Conservation (phyloP, 2,113 vertebrate genomes). For the Ranitomeya imitator region DNA sequence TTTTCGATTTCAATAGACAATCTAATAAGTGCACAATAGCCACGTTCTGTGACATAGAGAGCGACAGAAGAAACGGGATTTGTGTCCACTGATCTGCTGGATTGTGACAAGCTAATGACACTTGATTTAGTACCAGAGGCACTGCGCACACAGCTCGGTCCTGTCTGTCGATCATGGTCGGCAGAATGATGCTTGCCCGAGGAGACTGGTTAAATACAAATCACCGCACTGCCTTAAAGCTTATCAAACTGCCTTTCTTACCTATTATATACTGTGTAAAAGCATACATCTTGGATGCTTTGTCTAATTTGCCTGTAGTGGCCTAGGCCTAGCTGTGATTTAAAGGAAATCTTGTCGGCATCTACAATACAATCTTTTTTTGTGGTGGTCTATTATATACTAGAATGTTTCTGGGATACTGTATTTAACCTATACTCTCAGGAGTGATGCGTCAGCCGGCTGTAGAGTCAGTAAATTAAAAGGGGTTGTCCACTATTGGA, state of each 20-base stretch:
- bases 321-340: background rate
- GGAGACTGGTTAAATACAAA: background rate
- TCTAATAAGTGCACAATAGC: background rate
- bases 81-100: background rate
- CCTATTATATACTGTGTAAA: background rate
- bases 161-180: no score
- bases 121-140: constrained; percentile 15
- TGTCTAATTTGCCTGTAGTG: background rate
- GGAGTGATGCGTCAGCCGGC: background rate
- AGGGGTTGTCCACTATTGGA: no score
- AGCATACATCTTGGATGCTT: background rate
- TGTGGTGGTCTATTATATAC: background rate
- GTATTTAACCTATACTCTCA: constrained; percentile 35
- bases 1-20: background rate
- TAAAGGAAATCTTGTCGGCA: background rate
- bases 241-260: constrained; percentile 30
- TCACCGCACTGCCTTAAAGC: background rate
- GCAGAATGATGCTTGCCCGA: background rate
- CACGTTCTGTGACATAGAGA: constrained; percentile 1
- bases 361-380: background rate
- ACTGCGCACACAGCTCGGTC: background rate
- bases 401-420: background rate
- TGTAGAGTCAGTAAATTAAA: background rate
- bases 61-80: background rate
- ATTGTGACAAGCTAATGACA: constrained; percentile 15